phyloP scores from a whole-genome alignment of 2,888 invertebrate genomes.

The Amitus sp. region DNA sequence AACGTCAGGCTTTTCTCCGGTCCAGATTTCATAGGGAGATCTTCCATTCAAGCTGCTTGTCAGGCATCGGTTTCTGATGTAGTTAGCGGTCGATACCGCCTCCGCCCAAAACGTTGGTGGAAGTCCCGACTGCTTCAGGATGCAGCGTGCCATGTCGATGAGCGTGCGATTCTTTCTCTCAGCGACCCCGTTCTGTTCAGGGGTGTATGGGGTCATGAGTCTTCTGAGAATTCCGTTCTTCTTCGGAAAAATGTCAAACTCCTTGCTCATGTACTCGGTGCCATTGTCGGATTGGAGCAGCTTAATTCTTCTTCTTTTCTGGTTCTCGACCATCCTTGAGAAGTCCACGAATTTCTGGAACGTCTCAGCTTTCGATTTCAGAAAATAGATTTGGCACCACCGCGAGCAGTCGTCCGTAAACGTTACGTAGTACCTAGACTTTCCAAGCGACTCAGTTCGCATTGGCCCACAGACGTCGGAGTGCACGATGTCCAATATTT shows the following conservation, averaged over 20 bases:
- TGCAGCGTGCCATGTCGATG: conserved; percentile 44
- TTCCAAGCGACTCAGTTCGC: conserved; percentile 35
- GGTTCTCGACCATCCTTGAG: conserved; percentile 29
- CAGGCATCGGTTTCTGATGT: conserved; percentile 31
- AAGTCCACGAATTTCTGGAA: conserved; percentile 34
- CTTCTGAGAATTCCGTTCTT: conserved; percentile 38
- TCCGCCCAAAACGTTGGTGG: conserved; percentile 43
- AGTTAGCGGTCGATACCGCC: conserved; percentile 26
- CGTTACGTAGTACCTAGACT: conserved; percentile 37
- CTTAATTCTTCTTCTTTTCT: conserved; percentile 36
- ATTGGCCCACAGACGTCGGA: conserved; percentile 44
- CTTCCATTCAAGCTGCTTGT: conserved; percentile 17
- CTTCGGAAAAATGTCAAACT: conserved; percentile 43
- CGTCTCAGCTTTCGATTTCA: conserved; percentile 36
- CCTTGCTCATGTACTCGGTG: conserved; percentile 33
- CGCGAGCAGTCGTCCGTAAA: conserved; percentile 43
- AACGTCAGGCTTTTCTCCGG: conserved; percentile 14
- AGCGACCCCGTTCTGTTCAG: conserved; percentile 49
- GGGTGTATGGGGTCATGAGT: conserved; percentile 43
- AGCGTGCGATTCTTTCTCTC: conserved; percentile 50
- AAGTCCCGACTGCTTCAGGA: conserved; percentile 44
- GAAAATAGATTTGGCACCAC: conserved; percentile 36
- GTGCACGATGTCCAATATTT: conserved; percentile 42
- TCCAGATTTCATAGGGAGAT: conserved; percentile 33
- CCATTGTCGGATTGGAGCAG: conserved; percentile 43